Base-by-base conservation (phyloP, 2,113 vertebrate genomes). In the Tyto alba region DNA sequence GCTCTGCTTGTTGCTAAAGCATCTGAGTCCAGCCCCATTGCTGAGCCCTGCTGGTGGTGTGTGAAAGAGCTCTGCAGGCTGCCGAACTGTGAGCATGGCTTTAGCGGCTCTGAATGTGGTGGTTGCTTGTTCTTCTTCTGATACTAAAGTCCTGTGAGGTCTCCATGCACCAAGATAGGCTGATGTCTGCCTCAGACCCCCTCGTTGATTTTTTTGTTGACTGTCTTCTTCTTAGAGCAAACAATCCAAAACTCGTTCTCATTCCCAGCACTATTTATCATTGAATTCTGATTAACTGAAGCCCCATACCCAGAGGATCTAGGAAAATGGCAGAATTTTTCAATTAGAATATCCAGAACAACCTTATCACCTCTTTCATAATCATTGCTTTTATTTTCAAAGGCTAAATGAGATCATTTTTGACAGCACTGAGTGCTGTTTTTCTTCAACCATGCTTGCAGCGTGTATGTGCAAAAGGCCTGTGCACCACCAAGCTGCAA, bases 401-500 rank as follows among this genome's bases (percentile, higher is more conserved):
- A 94, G 80, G 84, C 95, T 89, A 93, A 96, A 57, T 34, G 77
- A 62, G 71, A 76, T 76, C 22, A 79, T 85, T 96, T 96, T 95
- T 53, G 91, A 71, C 38, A 68, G 62, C 19, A 71, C 32, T 13
- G n/a, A 62, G 60, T 38, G 29, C 72, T 57, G 1, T 59, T 91
- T 80, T 59, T 53, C 40, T 74, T 72, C 83, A 45, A 52, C 29
- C 29, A 25, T 34, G 29, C 80, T 78, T 67, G 47, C 71, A 41
- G 66, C 50, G 23, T 15, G 0, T 4, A 1, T n/a, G 38, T 16
- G 52, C 16, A 63, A 64, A 71, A 78, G 26, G n/a, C 56, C 34
- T 76, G 32, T 7, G 8, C 47, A 7, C 34, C 60, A 20, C 21
- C 12, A 34, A 57, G 43, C 34, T 67, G 84, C 0, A 5, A 45